phyloP scores from a whole-genome alignment of 2,797 vertebrate genomes.

The Hypotaenidia philippensis region DNA sequence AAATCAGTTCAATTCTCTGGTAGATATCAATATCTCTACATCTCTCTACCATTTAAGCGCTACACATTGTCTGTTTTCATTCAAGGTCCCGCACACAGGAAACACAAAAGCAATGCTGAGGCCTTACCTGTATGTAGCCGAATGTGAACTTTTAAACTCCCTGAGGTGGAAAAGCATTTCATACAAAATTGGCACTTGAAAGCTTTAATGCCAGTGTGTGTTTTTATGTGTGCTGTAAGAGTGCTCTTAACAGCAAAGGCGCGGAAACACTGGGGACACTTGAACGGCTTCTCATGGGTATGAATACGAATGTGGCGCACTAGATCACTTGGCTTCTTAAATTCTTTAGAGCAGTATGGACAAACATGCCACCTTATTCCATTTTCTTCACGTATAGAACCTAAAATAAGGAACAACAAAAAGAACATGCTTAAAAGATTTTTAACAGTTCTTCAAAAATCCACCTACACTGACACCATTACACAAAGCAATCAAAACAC shows the following conservation, averaged over 20 bases:
- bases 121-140: conserved; percentile 94
- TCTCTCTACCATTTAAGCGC: not conserved
- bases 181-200: conserved; percentile 96
- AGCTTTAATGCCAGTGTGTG: conserved; percentile 96
- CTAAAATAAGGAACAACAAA: conserved; percentile 73
- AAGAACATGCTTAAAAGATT: not conserved
- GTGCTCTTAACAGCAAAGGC: conserved; percentile 98
- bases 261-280: conserved; percentile 98
- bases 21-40: not conserved
- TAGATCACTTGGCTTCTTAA: conserved; percentile 97
- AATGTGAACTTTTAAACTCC: conserved; percentile 99
- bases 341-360: conserved; percentile 96
- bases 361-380: conserved; percentile 97
- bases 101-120: not conserved
- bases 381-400: conserved; percentile 94
- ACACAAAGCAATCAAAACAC: not conserved
- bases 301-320: conserved; percentile 98
- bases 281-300: conserved; percentile 98
- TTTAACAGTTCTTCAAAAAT: not conserved
- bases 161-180: conserved; percentile 98
- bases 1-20: not conserved
- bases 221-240: conserved; percentile 98
- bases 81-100: not conserved
- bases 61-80: not conserved
- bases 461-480: not conserved